phyloP scores from a whole-genome alignment of 2,113 vertebrate genomes.

The Chascanopsetta lugubris region DNA sequence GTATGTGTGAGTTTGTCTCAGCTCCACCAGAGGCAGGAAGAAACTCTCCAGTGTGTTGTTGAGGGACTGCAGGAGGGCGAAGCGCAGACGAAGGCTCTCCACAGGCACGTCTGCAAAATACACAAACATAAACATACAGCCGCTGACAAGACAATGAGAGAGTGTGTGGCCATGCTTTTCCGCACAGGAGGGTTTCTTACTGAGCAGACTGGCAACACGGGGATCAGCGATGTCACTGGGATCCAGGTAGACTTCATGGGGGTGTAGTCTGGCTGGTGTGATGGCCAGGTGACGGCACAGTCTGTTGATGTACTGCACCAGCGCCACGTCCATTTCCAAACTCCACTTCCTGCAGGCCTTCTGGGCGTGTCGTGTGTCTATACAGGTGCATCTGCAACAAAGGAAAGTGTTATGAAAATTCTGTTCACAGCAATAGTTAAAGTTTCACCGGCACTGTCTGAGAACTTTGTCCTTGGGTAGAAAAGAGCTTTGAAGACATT shows the following conservation, averaged over 20 bases:
- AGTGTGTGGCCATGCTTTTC: neutral
- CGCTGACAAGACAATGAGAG: neutral
- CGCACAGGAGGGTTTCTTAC: constrained; percentile 76
- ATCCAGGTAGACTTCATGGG: constrained; percentile 96
- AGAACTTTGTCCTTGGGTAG: too few species aligned
- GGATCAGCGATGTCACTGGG: constrained; percentile 88
- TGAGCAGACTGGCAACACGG: constrained; percentile 87
- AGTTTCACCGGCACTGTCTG: too few species aligned
- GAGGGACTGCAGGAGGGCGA: constrained; percentile 95
- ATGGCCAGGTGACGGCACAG: constrained; percentile 96
- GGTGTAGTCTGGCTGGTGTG: constrained; percentile 92
- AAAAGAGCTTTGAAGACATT: too few species aligned
- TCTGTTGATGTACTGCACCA: constrained; percentile 93
- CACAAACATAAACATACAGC: neutral
- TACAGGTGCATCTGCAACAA: constrained; percentile 89
- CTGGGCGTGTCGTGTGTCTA: constrained; percentile 92
- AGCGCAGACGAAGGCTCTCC: constrained; percentile 92
- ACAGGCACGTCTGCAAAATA: constrained; percentile 86
- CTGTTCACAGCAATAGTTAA: neutral
- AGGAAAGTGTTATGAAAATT: constrained; percentile 9
- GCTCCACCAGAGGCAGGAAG: constrained; percentile 94
- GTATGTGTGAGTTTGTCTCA: constrained; percentile 89
- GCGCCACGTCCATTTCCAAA: constrained; percentile 94
- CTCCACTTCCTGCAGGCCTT: constrained; percentile 93
- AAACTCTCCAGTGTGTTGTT: constrained; percentile 95